Base-by-base conservation (phyloP, 2,888 invertebrate genomes). In the Atherix ibis region DNA sequence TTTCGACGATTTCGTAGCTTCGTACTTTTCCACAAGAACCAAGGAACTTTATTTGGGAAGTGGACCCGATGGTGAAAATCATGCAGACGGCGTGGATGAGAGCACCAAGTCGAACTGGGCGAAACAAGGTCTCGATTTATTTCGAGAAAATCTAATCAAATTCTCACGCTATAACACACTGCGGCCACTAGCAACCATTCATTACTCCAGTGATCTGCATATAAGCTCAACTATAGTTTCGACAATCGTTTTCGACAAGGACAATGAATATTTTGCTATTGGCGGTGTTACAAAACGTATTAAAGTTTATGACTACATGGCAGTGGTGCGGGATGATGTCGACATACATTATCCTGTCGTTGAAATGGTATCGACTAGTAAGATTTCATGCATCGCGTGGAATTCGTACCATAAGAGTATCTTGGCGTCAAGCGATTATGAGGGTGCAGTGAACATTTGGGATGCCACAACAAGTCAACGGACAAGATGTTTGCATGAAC, bases 201-300 rank as follows among this genome's bases (percentile, higher is more conserved):
- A 84, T 45, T 92, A 92, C 59, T 84, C 87, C 42, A 80, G 77
- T 50, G 92, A 92, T 57, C 73, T 87, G 34, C 82, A 84, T 54
- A 84, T 82, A 54, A 81, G 78, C 52, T 82, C 81, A 4, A 84
- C 81, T 4, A 84, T 85, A 43, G 84, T 84, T 4, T 83, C 83
- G 16, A 89, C 89, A 48, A 91, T 94, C 46, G 92, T 92, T 61
- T 94, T 94, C 63, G 92, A 94, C 56, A 85, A 89, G 58, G 92
- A 94, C 60, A 82, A 85, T 55, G 91, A 94, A 63, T 83, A 80
- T 59, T 91, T 94, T 63, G 92, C 92, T 0, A 89, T 94, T 46
- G 92, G 92, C 19, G 92, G 94, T 3, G 91, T 94, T 9, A 91
- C 91, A 1, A 89, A 88, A 56, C 73, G 87, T 40, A 92, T 94